Percentiles rank a stretch among this genome's conserved stretches.
Conservation (phyloP, 2,797 vertebrate genomes). For the Crenuchus spilurus region DNA sequence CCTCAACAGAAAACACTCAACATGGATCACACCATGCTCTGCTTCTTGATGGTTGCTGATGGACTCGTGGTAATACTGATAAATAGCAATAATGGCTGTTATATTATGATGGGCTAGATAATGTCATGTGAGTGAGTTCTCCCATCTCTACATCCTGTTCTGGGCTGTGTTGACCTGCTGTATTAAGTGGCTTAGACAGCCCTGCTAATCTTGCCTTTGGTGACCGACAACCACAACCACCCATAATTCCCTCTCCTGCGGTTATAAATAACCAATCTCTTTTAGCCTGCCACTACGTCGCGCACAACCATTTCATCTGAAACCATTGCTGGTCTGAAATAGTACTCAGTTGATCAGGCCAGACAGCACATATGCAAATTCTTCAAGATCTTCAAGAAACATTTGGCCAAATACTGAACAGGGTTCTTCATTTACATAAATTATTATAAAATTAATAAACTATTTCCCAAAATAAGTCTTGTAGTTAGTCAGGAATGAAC, state of each 20-base stretch:
- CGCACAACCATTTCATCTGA: neutral
- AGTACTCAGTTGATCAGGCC: neutral
- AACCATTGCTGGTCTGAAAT: neutral
- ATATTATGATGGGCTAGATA: neutral
- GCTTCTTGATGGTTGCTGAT: neutral
- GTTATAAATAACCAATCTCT: conserved; percentile 33
- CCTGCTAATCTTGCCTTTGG: conserved; percentile 32
- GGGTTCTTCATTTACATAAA: too few species aligned
- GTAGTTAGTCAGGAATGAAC: too few species aligned
- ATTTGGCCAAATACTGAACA: neutral
- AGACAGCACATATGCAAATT: neutral
- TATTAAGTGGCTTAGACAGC: conserved; percentile 49
- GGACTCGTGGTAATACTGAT: neutral
- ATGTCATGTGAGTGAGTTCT: neutral
- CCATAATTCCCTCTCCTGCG: conserved; percentile 30
- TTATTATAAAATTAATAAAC: too few species aligned
- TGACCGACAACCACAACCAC: conserved; percentile 11
- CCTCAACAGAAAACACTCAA: too few species aligned
- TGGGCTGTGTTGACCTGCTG: conserved; percentile 21
- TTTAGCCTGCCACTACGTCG: conserved; percentile 15
- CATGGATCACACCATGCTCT: neutral
- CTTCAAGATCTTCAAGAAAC: too few species aligned
- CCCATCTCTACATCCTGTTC: neutral
- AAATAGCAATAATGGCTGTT: neutral
- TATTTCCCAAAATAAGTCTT: too few species aligned